A percentile compares a stretch with the other conserved stretches of the same genome.
These are phyloP conservation scores for Pipistrellus pipistrellus DNA, from an alignment of 2,797 vertebrate genomes.

Conservation along the genomic window DNA sequence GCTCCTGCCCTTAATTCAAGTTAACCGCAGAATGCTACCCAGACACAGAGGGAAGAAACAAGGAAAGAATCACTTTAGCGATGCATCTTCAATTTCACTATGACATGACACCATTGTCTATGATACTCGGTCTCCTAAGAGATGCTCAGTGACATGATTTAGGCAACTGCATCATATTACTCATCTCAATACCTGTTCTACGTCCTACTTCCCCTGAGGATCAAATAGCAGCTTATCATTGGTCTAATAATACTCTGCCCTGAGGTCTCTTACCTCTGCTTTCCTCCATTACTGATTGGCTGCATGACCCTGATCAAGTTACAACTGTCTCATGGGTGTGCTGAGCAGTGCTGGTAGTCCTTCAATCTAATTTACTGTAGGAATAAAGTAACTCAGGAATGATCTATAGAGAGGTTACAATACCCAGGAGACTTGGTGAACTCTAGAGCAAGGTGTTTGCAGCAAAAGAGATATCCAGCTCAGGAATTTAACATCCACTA, in stretches of 20 bases:
- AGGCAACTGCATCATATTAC: conserved; percentile 2
- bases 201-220: background rate
- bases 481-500: background rate
- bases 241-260: background rate
- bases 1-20: background rate
- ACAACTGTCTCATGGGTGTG: conserved; percentile 47
- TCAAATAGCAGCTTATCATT: conserved; percentile 44
- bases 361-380: conserved; percentile 72
- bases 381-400: conserved; percentile 62
- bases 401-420: conserved; percentile 20
- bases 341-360: conserved; percentile 51
- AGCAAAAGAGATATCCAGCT: conserved; percentile 32
- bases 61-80: background rate
- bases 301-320: conserved; percentile 62
- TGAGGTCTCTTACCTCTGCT: conserved; percentile 24
- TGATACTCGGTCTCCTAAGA: background rate
- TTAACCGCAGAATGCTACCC: background rate
- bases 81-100: background rate
- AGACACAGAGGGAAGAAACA: background rate
- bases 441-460: background rate
- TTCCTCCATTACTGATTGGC: conserved; percentile 45
- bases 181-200: conserved; percentile 32
- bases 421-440: conserved; percentile 30
- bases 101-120: background rate
- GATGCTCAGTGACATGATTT: background rate